A percentile compares a stretch with the other conserved stretches of the same genome.
phyloP scores from a whole-genome alignment of 2,888 invertebrate species.

The Lithophane semibrunnea region DNA sequence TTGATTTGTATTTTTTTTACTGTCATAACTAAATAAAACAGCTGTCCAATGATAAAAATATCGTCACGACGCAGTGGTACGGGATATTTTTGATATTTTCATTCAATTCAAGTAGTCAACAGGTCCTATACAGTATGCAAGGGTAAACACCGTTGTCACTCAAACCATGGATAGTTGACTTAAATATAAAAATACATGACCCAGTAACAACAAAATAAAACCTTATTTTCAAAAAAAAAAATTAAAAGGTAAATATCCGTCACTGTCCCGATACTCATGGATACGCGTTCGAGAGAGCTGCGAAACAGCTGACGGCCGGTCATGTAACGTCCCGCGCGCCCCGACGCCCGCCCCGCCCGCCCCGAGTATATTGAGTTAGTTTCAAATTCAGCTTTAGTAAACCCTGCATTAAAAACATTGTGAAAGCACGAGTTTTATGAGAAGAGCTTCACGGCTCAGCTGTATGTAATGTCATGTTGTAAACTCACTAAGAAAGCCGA shows the following conservation, averaged over 20 bases:
- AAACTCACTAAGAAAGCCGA: not conserved
- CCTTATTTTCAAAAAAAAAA: too few species aligned
- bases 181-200: too few species aligned
- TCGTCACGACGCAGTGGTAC: not conserved
- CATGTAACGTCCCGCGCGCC: too few species aligned
- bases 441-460: not conserved
- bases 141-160: too few species aligned
- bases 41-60: not conserved
- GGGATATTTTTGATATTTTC: not conserved
- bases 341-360: too few species aligned
- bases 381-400: constrained; percentile 28
- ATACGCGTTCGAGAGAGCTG: too few species aligned
- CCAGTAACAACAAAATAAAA: too few species aligned
- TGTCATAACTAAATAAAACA: not conserved
- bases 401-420: not conserved
- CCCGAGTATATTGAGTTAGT: constrained; percentile 24
- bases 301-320: too few species aligned
- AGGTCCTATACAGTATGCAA: too few species aligned
- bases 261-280: too few species aligned
- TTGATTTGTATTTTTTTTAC: not conserved
- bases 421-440: not conserved
- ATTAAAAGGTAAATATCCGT: too few species aligned
- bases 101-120: not conserved
- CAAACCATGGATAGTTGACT: too few species aligned
- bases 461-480: not conserved